Evolutionary conservation across 1,140 invertebrate species (phyloP), one percentile per base, ranked within the genome.

Genomic region (Potamilus streckersoni): DNA sequence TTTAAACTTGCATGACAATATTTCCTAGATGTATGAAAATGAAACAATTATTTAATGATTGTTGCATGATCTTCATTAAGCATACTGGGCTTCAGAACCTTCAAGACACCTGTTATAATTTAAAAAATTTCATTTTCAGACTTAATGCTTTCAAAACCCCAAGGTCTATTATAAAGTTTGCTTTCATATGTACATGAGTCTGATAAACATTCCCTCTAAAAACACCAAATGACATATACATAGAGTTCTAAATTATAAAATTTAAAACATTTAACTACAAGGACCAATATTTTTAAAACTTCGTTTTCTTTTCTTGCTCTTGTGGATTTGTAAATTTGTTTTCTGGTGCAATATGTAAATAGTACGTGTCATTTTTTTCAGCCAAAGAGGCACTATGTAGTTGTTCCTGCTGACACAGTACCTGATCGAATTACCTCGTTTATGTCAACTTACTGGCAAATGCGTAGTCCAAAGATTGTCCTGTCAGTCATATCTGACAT

Each of bases 401-500:
- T 77, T 68, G 76, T 87, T 23, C 74, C 77, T 8, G 76, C 78
- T 60, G 84, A 86, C 31, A 82, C 79, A 6, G 16, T 66, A 5
- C 69, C 82, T 31, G 76, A 80, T 49, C 80, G 80, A 4, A 59
- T 88, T 20, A 79, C 83, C 23, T 57, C 74, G 19, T 88, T 86
- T 76, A 86, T 88, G 80, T 77, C 73, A 0, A 61, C 69, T 49
- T 80, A 73, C 69, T 88, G 86, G 86, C 73, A 73, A 11, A 82
- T 83, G 65, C 72, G 83, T 13, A 82, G 78, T 68, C 86, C 86
- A 5, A 85, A 87, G 65, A 82, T 88, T 62, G 81, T 88, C 3
- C 66, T 88, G 16, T 81, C 81, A 27, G 79, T 88, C 60, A 84
- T 88, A 14, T 83, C 82, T 8, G 81, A 79, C 56, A 79, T 74